Conservation (phyloP, 2,888 invertebrate species). For the Pachycephus smyrnensis region DNA sequence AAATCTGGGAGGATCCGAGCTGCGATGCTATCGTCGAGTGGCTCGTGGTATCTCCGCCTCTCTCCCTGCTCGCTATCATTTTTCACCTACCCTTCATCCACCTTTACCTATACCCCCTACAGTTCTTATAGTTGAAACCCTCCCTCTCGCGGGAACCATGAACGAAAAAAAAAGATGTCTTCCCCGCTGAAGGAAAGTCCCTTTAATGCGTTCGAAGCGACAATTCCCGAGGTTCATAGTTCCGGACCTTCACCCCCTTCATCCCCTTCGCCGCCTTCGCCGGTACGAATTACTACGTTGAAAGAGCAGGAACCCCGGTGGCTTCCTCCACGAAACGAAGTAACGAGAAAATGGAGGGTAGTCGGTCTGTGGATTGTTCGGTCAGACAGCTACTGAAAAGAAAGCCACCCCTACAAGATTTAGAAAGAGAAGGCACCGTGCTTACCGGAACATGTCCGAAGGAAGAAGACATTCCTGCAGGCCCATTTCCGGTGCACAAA, state of each 20-base stretch:
- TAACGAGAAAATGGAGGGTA: too few relatives aligned
- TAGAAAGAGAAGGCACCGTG: too few relatives aligned
- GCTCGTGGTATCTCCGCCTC: neutral
- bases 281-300: neutral
- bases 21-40: conserved; percentile 44
- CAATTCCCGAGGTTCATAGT: neutral
- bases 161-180: neutral
- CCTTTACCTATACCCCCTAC: neutral
- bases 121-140: too few relatives aligned
- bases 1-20: conserved; percentile 40
- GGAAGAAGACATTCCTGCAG: too few relatives aligned
- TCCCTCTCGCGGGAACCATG: neutral
- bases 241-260: neutral
- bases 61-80: neutral
- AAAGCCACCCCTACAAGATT: too few relatives aligned
- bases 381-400: too few relatives aligned
- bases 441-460: too few relatives aligned
- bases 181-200: neutral
- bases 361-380: too few relatives aligned
- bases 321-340: neutral
- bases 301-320: neutral
- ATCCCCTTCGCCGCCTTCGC: neutral
- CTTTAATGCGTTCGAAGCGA: neutral
- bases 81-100: conserved; percentile 22
- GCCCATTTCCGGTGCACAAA: too few relatives aligned